Conservation (phyloP, 2,888 invertebrate species). For the Tolmerus cingulatus region DNA sequence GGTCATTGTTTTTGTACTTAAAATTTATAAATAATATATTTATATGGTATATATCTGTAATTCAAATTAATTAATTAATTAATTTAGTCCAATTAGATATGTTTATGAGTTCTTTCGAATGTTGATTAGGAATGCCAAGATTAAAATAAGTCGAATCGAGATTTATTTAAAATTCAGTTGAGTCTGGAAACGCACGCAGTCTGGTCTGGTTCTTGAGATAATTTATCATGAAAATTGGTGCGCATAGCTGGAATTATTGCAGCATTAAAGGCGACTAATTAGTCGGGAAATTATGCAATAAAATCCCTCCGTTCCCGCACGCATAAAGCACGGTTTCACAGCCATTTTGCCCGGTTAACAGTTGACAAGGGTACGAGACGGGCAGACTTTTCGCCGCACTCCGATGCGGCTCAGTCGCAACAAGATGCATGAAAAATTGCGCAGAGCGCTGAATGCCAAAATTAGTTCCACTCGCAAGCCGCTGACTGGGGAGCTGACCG, state of each 20-base stretch:
- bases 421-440: conserved; percentile 38
- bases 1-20: too few species aligned
- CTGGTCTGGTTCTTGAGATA: background rate
- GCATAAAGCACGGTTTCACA: background rate
- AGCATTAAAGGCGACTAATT: conserved; percentile 22
- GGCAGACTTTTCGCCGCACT: background rate
- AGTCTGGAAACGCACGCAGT: background rate
- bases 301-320: background rate
- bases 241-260: background rate
- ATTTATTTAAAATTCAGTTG: background rate
- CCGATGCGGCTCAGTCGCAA: conserved; percentile 25
- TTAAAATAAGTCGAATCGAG: background rate
- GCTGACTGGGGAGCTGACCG: background rate
- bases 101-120: too few species aligned
- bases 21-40: too few species aligned
- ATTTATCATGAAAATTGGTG: conserved; percentile 9
- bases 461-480: conserved; percentile 20
- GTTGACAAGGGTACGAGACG: background rate
- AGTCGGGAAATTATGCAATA: conserved; percentile 27
- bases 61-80: too few species aligned
- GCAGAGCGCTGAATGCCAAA: conserved; percentile 26
- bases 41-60: too few species aligned
- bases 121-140: background rate
- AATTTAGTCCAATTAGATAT: too few species aligned
- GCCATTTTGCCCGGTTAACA: background rate